Evolutionary conservation across 2,888 invertebrate species (phyloP).

Genomic region (Thymelicus lineola): DNA sequence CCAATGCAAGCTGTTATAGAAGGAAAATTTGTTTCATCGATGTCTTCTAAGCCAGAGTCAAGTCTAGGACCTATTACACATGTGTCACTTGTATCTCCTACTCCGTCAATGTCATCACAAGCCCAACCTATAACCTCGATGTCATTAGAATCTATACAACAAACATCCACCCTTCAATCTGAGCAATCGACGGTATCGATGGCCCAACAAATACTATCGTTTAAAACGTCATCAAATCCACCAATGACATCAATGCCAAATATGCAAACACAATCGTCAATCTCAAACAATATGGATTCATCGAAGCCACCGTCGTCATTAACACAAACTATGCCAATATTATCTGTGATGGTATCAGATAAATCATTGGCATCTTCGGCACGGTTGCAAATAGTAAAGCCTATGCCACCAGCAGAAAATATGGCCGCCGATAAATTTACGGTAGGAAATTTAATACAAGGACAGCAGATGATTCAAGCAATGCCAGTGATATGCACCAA

Average conservation of each 20-base stretch:
- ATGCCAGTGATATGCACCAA: background rate
- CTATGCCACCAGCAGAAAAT: background rate
- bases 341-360: constrained; percentile 2
- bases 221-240: background rate
- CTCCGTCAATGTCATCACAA: background rate
- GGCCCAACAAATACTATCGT: background rate
- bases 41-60: background rate
- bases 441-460: background rate
- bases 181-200: background rate
- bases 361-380: background rate
- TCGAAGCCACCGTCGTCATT: background rate
- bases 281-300: background rate
- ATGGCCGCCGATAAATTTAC: background rate
- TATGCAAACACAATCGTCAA: too few species aligned
- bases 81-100: background rate
- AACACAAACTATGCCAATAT: background rate
- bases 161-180: background rate
- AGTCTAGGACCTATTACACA: background rate
- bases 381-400: background rate
- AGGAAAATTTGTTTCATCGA: background rate
- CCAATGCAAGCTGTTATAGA: background rate
- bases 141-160: background rate
- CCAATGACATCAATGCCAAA: background rate
- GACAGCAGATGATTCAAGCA: background rate
- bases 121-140: background rate